Evolutionary conservation across 2,888 invertebrate species (phyloP).

Genomic region (Lasius platythorax): DNA sequence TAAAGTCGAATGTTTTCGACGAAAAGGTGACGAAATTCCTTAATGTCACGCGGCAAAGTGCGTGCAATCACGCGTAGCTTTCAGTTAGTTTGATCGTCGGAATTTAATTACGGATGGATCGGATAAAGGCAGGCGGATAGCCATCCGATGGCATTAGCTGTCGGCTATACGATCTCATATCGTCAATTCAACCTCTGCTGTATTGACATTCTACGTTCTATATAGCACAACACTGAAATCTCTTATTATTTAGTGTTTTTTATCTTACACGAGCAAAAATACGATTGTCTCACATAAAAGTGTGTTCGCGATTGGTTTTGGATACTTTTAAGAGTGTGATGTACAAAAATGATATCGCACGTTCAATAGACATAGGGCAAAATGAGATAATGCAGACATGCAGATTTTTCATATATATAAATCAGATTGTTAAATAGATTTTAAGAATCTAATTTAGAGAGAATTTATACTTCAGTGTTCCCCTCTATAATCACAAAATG

Average conservation of each 20-base stretch:
- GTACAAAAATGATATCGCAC: background rate
- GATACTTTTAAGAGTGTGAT: background rate
- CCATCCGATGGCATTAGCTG: conserved; percentile 49
- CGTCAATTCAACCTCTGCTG: conserved; percentile 20
- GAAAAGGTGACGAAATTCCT: conserved; percentile 57
- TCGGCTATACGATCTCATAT: conserved; percentile 41
- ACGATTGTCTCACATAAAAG: conserved; percentile 3
- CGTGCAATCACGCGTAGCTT: conserved; percentile 63
- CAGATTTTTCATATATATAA: background rate
- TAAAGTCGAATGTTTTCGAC: conserved; percentile 46
- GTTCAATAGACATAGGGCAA: background rate
- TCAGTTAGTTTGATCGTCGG: conserved; percentile 59
- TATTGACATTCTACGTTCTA: conserved; percentile 1
- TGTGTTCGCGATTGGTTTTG: background rate
- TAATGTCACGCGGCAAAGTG: conserved; percentile 47
- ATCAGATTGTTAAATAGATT: background rate
- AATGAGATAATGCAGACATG: background rate
- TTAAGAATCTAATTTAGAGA: background rate
- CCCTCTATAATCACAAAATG: background rate
- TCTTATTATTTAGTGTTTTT: background rate
- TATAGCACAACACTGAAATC: conserved; percentile 9
- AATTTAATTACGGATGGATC: conserved; percentile 65
- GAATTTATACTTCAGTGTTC: background rate
- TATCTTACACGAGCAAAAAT: conserved; percentile 11
- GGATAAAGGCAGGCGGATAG: conserved; percentile 55